phyloP scores from a whole-genome alignment of 2,113 vertebrate genomes.

The Sapajus apella region DNA sequence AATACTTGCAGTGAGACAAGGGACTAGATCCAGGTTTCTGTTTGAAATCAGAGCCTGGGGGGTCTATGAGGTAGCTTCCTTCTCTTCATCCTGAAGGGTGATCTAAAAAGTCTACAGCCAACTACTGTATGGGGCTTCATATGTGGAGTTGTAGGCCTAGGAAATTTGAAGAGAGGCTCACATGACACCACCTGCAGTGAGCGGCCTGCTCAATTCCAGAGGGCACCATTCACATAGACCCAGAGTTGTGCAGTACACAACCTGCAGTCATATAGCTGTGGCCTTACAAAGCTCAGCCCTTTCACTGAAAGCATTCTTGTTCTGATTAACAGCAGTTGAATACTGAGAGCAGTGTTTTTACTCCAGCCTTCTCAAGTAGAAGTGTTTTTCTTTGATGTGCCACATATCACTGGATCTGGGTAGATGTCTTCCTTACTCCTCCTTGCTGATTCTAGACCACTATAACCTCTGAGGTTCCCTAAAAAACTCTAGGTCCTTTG shows the following conservation, averaged over 20 bases:
- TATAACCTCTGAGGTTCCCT: neutral
- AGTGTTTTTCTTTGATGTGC: neutral
- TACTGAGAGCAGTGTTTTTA: neutral
- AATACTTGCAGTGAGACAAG: neutral
- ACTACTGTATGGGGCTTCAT: neutral
- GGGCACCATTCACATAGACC: neutral
- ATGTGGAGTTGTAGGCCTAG: neutral
- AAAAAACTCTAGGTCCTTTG: neutral
- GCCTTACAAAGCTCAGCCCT: neutral
- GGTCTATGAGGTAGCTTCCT: neutral
- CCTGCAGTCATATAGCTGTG: neutral
- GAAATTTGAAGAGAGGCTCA: neutral
- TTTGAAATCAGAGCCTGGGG: neutral
- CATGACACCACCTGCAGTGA: neutral
- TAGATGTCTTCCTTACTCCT: neutral
- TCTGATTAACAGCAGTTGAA: neutral
- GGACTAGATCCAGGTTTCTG: neutral
- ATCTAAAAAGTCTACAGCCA: neutral
- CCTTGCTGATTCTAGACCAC: neutral
- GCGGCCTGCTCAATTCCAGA: neutral
- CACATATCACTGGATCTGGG: neutral
- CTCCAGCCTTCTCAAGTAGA: neutral
- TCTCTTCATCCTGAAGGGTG: neutral
- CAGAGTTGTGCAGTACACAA: neutral
- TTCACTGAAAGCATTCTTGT: neutral